Evolutionary conservation across 2,888 invertebrate species (phyloP).

Genomic region (Muscina levida): DNA sequence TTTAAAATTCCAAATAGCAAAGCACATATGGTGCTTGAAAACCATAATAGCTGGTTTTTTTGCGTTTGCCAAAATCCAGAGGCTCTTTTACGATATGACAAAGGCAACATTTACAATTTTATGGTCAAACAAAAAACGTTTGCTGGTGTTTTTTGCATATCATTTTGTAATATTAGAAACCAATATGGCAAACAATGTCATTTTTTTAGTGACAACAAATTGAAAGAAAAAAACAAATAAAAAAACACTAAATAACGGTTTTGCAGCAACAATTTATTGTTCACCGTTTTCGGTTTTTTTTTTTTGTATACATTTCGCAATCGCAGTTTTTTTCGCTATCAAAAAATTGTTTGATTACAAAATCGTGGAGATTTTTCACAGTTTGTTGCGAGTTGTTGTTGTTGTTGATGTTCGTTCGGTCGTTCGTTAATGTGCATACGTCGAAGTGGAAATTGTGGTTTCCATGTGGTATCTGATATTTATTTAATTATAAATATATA

Average conservation of each 20-base stretch:
- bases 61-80: neutral
- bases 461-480: no score
- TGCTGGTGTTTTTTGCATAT: neutral
- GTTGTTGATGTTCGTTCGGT: no score
- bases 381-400: no score
- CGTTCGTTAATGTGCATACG: no score
- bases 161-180: constrained; percentile 5
- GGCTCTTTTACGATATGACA: neutral
- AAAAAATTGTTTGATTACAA: no score
- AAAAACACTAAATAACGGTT: neutral
- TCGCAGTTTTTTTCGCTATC: no score
- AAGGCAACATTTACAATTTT: no score
- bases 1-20: constrained; percentile 46
- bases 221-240: neutral
- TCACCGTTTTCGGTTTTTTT: neutral
- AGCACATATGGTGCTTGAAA: constrained; percentile 52
- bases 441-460: no score
- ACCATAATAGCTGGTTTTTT: neutral
- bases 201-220: neutral
- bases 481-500: no score
- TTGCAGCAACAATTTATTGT: neutral
- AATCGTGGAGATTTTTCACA: no score
- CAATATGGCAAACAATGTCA: neutral
- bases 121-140: neutral
- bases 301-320: neutral